phyloP scores from a whole-genome alignment of 2,888 invertebrate species.

The Linnaemya vulpina region DNA sequence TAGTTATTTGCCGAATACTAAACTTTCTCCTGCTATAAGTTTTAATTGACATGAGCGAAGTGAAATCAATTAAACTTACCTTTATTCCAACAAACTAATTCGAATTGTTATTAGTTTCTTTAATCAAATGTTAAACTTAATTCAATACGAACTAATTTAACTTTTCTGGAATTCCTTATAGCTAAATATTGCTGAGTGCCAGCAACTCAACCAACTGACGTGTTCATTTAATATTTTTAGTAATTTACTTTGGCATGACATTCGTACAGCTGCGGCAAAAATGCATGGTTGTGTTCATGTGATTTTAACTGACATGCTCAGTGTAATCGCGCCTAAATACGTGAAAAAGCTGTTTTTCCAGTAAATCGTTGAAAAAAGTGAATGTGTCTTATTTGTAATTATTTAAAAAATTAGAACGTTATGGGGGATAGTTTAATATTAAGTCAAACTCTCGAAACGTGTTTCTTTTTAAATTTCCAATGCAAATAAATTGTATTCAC shows the following conservation, averaged over 20 bases:
- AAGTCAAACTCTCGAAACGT: too few species aligned
- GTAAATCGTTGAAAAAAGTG: too few species aligned
- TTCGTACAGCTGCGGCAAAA: slow-evolving; percentile 48
- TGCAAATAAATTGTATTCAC: too few species aligned
- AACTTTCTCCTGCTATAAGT: slow-evolving; percentile 55
- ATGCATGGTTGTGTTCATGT: too few species aligned
- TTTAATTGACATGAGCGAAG: not conserved
- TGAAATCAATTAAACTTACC: slow-evolving; percentile 53
- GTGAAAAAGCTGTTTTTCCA: too few species aligned
- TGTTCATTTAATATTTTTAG: slow-evolving; percentile 66
- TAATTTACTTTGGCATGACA: slow-evolving; percentile 45
- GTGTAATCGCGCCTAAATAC: too few species aligned
- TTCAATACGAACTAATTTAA: slow-evolving; percentile 6
- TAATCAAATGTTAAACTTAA: slow-evolving; percentile 14
- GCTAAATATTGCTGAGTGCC: slow-evolving; percentile 49
- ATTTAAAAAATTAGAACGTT: too few species aligned
- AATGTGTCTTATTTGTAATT: too few species aligned
- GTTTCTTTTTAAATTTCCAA: too few species aligned
- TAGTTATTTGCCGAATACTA: slow-evolving; percentile 60
- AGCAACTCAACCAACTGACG: slow-evolving; percentile 72
- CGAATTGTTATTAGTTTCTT: slow-evolving; percentile 2
- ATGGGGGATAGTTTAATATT: too few species aligned
- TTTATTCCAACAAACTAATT: not conserved
- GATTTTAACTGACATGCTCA: too few species aligned
- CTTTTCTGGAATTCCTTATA: slow-evolving; percentile 27